Base-by-base conservation (phyloP, 2,113 vertebrate genomes). In the Jaculus jaculus region DNA sequence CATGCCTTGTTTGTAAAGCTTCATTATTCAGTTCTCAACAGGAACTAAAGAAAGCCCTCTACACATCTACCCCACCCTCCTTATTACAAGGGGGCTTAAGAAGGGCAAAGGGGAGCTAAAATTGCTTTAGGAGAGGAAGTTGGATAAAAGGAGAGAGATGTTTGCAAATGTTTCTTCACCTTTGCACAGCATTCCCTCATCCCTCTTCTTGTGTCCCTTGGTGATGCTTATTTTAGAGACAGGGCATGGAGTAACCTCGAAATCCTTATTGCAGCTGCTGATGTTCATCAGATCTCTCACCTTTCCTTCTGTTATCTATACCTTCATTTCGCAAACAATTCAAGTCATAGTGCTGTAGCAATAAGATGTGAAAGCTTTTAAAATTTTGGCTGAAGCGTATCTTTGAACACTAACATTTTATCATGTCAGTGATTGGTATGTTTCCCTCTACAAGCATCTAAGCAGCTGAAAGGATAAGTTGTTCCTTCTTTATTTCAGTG, bases 1-100 rank as follows among this genome's bases (percentile, higher is more conserved):
- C 96, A 51, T 51, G 34, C 86, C 18, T 94, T 61, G 18, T 80
- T 85, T 93, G 37, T 68, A 87, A 75, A 92, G 66, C 37, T 74
- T 3, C 39, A 72, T 87, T 84, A 72, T 91, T 83, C n/a, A 30
- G 28, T 79, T 89, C 77, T 83, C 81, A 72, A 37, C 30, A 47
- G 84, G 66, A 92, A 84, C 26, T 66, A 51, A 51, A 66, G 89
- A 84, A 37, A 84, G 58, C 81, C 28, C 42, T 81, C 47, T 39
- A 1, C n/a, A 54, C 28, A 71, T 30, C 69, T 69, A n/a, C 37
- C 42, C 21, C 10, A 78, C 30, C 34, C 4, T 47, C 42, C 26
- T 86, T 69, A 78, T 63, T 74, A 28, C 32, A 51, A 2, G 3
- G 34, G 39, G 8, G 24, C n/a, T 89, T 78, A 83, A 30, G 39